Evolutionary conservation across 2,888 invertebrate genomes (phyloP), one percentile per base, ranked within the genome.

Genomic region (Boloria euphrosyne): DNA sequence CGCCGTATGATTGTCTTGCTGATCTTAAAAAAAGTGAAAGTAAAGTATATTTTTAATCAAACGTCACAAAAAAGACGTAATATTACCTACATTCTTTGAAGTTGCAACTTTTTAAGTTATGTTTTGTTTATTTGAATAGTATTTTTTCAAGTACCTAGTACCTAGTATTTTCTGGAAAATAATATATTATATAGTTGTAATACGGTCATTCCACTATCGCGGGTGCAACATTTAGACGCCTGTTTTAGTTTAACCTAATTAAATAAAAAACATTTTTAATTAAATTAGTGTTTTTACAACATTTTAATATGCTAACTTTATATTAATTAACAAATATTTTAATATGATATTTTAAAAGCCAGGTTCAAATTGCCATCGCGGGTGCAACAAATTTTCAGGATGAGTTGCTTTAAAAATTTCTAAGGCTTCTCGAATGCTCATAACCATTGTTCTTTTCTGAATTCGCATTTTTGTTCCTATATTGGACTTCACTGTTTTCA

Each of bases 381-480:
- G 27, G 27, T 27, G 27, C 27, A 27, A 27, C 27, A 27, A 27
- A 27, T 3, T 50, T 50, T 50, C 50, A 7, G 50, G 50, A 13
- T 13, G 72, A 69, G 59, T 44, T 71, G 67, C 65, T 70, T 66
- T 66, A 70, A 67, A 74, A 72, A 57, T 62, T 69, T 71, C 70
- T 62, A 43, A 47, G 16, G 47, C 47, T 47, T 47, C 47, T n/a
- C 47, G 2, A 16, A n/a, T 16, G n/a, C 4, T 47, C 13, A 47
- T 47, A n/a, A 47, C 4, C 13, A 47, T 47, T 16, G 46, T 17
- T 17, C n/a, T 50, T 10, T 74, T 74, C 49, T 72, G 72, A 62
- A 71, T 70, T 71, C 66, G 51, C 18, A 65, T 51, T 47, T 70
- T 71, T 47, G 46, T 65, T 70, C 70, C 72, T n/a, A 70, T 69